These are phyloP conservation scores for Seriola aureovittata DNA, from an alignment of 2,113 vertebrate genomes.

Conservation along the genomic window DNA sequence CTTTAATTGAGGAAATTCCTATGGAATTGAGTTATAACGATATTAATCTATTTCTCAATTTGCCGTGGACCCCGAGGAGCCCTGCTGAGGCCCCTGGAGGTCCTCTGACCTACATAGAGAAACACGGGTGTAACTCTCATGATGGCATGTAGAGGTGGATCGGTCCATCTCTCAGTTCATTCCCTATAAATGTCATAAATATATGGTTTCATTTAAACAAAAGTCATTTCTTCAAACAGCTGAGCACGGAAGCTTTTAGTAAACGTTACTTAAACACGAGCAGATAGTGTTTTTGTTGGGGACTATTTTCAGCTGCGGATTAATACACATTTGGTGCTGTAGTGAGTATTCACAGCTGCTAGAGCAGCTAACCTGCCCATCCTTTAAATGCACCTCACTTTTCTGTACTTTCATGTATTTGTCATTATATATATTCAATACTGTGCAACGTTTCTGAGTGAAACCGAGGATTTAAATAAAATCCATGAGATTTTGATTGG, in stretches of 20 bases:
- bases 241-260: not conserved
- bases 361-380: no score
- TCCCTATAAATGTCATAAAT: no score
- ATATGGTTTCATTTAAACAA: no score
- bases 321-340: not conserved
- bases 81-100: constrained; percentile 29
- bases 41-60: constrained; percentile 79
- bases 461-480: no score
- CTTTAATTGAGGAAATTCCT: constrained; percentile 65
- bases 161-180: not conserved
- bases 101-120: constrained; percentile 67
- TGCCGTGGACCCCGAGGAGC: constrained; percentile 49
- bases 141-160: not conserved
- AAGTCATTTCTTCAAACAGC: not conserved
- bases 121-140: not conserved
- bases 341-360: not conserved
- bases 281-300: not conserved
- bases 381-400: no score
- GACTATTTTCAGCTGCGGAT: not conserved
- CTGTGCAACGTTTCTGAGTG: no score
- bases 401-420: no score
- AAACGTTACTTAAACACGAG: not conserved
- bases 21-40: constrained; percentile 55
- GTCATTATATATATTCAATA: no score
- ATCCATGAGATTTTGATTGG: no score